Evolutionary conservation across 1,140 invertebrate species (phyloP).

Genomic region (Microvelia longipes): DNA sequence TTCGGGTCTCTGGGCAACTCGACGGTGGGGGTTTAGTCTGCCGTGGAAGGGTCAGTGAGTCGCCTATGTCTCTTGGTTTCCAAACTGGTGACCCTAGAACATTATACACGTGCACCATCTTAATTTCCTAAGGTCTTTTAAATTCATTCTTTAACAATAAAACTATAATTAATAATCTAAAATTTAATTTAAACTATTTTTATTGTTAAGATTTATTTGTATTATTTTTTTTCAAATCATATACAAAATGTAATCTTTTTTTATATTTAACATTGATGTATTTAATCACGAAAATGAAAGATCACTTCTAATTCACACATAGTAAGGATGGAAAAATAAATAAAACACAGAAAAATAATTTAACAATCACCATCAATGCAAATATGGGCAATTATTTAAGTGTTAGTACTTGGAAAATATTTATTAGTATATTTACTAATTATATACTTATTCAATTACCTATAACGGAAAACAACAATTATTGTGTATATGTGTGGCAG

Average conservation of each 20-base stretch:
- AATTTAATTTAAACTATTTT: too few relatives aligned
- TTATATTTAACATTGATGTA: too few relatives aligned
- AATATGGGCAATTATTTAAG: too few relatives aligned
- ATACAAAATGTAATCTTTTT: not conserved
- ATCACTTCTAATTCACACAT: not conserved
- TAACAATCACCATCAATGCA: not conserved
- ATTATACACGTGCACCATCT: slow-evolving; percentile 26
- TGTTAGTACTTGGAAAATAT: too few relatives aligned
- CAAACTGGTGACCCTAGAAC: slow-evolving; percentile 75
- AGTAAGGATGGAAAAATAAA: not conserved
- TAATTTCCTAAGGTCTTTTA: not conserved
- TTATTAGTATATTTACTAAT: too few relatives aligned
- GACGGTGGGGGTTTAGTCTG: slow-evolving; percentile 25
- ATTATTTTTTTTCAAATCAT: not conserved
- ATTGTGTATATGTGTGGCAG: too few relatives aligned
- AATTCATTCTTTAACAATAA: not conserved
- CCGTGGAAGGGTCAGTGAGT: slow-evolving; percentile 23
- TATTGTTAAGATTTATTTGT: too few relatives aligned
- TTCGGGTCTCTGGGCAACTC: slow-evolving; percentile 17
- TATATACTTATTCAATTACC: too few relatives aligned
- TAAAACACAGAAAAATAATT: not conserved
- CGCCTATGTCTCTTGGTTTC: slow-evolving; percentile 62
- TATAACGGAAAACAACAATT: too few relatives aligned
- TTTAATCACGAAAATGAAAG: not conserved
- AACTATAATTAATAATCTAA: too few relatives aligned